Base-by-base conservation (phyloP, 1,140 invertebrate species). In the Lepidurus arcticus region DNA sequence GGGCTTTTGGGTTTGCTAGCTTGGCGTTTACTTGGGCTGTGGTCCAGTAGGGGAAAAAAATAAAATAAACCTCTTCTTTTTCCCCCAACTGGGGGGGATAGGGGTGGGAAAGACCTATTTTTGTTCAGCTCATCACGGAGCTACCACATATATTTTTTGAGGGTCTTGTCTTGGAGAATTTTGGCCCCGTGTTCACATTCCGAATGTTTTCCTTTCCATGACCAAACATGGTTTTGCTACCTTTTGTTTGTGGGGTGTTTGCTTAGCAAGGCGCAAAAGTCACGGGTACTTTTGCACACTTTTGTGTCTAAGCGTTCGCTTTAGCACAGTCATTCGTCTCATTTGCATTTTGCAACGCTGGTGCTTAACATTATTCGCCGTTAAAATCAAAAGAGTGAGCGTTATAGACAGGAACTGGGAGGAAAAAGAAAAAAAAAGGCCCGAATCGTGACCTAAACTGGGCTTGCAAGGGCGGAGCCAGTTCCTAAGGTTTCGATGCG, bases 51-150 rank as follows among this genome's bases (percentile, higher is more conserved):
- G 13, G 13, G 47, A 13, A 65, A 21, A 10, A 65, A 65, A 9
- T n/a, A 21, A 65, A 65, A 65, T 65, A 21, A 65, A 65, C 13
- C 13, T 13, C 21, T 9, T 65, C 53, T 65, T 65, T 65, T 65
- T 65, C 21, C 21, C 9, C 7, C 6, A 13, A 13, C 9, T 10
- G 53, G 16, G 53, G 11, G 53, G 53, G 21, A 65, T 1, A 9
- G 16, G 47, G 21, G 53, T n/a, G 53, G 21, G 6, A 16, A 7
- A 16, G 6, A 65, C 53, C 53, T 65, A 65, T 65, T 65, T 65
- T 21, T 65, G 53, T 65, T 21, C 53, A 65, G 53, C 53, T 65
- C 53, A 65, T 65, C 53, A 65, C n/a, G 53, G 16, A 65, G 53
- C 53, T 65, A 65, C 53, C 53, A 13, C 53, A 65, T 65, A 65